Conservation (phyloP, 2,113 vertebrate species). For the Neolamprologus variostigma region DNA sequence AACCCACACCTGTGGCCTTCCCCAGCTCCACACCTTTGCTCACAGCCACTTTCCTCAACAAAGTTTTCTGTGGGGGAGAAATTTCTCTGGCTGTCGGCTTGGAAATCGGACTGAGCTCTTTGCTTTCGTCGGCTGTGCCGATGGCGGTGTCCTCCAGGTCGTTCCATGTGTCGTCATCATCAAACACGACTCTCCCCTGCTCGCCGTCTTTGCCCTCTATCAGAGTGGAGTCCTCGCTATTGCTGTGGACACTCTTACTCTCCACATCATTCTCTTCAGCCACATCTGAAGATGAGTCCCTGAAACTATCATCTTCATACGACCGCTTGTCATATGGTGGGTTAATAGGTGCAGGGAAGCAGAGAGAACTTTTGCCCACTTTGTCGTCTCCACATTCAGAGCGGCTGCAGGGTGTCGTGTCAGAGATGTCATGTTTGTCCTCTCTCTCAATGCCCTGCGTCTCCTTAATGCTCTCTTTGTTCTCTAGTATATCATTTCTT, state of each 20-base stretch:
- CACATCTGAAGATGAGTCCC: background rate
- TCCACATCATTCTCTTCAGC: conserved; percentile 6
- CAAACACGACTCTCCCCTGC: conserved; percentile 75
- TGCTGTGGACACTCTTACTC: conserved; percentile 36
- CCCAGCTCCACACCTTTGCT: conserved; percentile 62
- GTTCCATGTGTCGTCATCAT: conserved; percentile 91
- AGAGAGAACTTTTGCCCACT: conserved; percentile 17
- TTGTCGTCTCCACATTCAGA: conserved; percentile 65
- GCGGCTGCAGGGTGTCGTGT: conserved; percentile 8
- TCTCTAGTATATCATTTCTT: background rate
- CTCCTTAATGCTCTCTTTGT: background rate
- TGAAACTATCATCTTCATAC: conserved; percentile 49
- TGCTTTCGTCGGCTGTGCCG: background rate
- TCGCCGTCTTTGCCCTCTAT: conserved; percentile 45
- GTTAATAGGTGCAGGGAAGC: conserved; percentile 28
- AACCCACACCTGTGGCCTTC: background rate
- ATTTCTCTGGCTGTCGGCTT: conserved; percentile 22
- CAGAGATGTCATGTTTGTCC: background rate
- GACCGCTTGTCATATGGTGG: conserved; percentile 64
- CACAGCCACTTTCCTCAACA: conserved; percentile 80
- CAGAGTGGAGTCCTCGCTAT: conserved; percentile 45
- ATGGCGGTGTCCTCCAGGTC: conserved; percentile 74
- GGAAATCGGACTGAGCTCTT: background rate
- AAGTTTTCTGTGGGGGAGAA: conserved; percentile 49
- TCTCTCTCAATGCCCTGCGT: background rate